Evolutionary conservation across 2,797 vertebrate species (phyloP).

Genomic region (Falco cherrug): DNA sequence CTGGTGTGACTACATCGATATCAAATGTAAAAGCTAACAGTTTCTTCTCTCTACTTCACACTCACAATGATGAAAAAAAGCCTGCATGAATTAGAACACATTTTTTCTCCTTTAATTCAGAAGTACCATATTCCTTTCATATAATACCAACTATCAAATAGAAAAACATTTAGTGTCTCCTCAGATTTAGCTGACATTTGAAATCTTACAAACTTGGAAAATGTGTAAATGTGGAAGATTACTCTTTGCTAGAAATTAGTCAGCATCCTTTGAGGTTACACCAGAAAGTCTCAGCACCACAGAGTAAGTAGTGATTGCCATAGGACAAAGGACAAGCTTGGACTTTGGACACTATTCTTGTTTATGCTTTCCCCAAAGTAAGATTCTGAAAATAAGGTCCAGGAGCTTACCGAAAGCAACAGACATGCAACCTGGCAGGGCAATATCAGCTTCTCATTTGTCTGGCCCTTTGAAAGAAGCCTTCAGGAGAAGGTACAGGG

Average conservation of each 20-base stretch:
- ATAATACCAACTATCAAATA: neutral
- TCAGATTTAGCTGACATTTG: constrained; percentile 19
- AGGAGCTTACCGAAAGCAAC: neutral
- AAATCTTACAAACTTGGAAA: neutral
- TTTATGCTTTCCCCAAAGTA: neutral
- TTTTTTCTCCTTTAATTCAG: neutral
- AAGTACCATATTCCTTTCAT: neutral
- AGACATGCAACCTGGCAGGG: neutral
- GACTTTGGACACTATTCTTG: neutral
- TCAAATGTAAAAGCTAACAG: constrained; percentile 52
- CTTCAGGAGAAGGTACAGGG: neutral
- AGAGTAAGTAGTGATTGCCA: neutral
- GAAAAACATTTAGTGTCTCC: neutral
- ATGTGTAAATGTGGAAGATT: neutral
- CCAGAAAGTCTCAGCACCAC: neutral
- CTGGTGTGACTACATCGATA: constrained; percentile 20
- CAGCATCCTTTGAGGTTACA: neutral
- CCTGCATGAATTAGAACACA: neutral
- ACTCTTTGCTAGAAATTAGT: neutral
- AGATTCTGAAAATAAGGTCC: neutral
- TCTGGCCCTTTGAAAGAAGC: neutral
- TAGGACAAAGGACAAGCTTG: neutral
- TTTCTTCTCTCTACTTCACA: constrained; percentile 17
- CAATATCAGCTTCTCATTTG: neutral
- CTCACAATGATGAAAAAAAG: neutral